Conservation (phyloP, 2,113 vertebrate species). For the Microcebus lehilahytsara region DNA sequence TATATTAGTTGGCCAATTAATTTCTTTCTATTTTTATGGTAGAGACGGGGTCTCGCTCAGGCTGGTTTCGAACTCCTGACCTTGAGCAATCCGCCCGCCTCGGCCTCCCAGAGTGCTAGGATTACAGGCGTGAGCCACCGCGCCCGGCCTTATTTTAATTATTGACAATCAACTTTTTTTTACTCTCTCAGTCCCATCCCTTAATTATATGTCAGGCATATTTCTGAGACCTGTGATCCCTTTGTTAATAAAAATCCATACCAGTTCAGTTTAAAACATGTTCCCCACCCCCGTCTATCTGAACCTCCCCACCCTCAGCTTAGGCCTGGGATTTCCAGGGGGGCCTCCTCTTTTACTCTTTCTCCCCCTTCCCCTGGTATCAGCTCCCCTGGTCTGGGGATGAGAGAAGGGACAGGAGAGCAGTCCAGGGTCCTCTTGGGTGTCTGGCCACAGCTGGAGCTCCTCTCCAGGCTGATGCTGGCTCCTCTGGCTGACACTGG, state of each 20-base stretch:
- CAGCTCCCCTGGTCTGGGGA: neutral
- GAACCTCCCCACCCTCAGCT: neutral
- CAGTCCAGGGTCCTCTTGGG: neutral
- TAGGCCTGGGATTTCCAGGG: neutral
- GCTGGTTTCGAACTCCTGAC: too few species aligned
- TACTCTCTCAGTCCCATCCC: neutral
- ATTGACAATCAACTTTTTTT: neutral
- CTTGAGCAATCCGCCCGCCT: too few species aligned
- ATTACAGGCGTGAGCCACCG: too few species aligned
- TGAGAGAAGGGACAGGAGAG: neutral
- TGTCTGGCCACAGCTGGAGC: neutral
- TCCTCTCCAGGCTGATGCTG: neutral
- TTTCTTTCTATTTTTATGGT: too few species aligned
- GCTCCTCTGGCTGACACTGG: neutral
- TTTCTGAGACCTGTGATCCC: neutral
- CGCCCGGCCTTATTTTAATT: conserved; percentile 25
- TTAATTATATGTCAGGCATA: conserved; percentile 8
- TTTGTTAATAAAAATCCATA: neutral
- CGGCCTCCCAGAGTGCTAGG: too few species aligned
- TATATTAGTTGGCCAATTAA: too few species aligned
- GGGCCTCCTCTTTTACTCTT: neutral
- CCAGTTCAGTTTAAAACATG: neutral
- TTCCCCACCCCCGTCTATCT: neutral
- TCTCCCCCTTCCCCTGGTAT: too few species aligned
- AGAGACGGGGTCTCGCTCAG: too few species aligned